Evolutionary conservation across 1,140 invertebrate species (phyloP).

Genomic region (Micrasema minimum): DNA sequence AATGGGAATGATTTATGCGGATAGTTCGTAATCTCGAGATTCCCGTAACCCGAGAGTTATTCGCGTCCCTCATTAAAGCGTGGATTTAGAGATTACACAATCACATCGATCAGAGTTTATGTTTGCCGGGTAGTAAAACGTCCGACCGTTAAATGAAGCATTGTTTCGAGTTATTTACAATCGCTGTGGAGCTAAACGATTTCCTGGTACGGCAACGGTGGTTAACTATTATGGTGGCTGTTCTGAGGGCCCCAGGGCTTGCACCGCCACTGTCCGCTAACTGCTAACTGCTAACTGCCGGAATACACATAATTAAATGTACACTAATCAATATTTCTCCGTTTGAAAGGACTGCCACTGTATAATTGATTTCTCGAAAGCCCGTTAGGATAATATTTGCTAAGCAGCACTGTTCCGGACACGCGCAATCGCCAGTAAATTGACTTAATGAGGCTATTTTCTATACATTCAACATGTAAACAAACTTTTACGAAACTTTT

Average conservation of each 20-base stretch:
- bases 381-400: no score
- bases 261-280: neutral
- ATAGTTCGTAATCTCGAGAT: slow-evolving; percentile 7
- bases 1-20: slow-evolving; percentile 41
- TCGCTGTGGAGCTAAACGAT: slow-evolving; percentile 37
- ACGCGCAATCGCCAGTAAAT: no score
- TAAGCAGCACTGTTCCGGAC: no score
- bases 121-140: slow-evolving; percentile 44
- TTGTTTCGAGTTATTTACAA: slow-evolving; percentile 47
- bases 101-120: slow-evolving; percentile 43
- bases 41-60: slow-evolving; percentile 37
- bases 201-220: slow-evolving; percentile 37
- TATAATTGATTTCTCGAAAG: slow-evolving; percentile 10
- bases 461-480: no score
- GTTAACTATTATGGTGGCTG: slow-evolving; percentile 15
- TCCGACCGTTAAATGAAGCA: slow-evolving; percentile 47
- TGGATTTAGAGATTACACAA: slow-evolving; percentile 44
- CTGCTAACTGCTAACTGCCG: neutral
- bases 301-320: slow-evolving; percentile 29
- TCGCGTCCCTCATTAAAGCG: slow-evolving; percentile 38
- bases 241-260: slow-evolving; percentile 1
- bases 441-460: no score
- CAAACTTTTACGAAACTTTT: no score
- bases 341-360: slow-evolving; percentile 16
- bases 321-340: slow-evolving; percentile 22